Conservation (phyloP, 2,888 invertebrate genomes). For the Priocnemis perturbator region DNA sequence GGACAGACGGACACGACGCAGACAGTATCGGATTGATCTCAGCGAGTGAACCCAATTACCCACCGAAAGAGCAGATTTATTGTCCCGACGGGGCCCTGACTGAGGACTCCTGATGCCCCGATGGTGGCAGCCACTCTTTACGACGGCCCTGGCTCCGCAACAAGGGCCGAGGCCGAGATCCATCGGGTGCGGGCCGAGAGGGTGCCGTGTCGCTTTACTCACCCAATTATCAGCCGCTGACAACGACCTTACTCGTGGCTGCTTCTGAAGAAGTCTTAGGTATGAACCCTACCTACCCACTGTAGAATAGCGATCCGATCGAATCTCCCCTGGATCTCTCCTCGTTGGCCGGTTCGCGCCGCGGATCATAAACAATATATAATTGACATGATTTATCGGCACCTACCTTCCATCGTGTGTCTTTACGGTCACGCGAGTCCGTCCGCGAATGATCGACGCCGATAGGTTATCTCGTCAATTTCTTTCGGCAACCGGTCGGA, state of each 20-base stretch:
- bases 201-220: slow-evolving; percentile 69
- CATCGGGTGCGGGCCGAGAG: slow-evolving; percentile 47
- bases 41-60: slow-evolving; percentile 75
- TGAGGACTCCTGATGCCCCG: slow-evolving; percentile 67
- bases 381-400: slow-evolving; percentile 71
- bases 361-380: slow-evolving; percentile 71
- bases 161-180: slow-evolving; percentile 49
- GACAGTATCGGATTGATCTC: slow-evolving; percentile 75
- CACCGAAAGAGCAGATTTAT: slow-evolving; percentile 73
- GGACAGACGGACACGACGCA: slow-evolving; percentile 71
- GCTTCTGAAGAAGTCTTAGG: slow-evolving; percentile 40
- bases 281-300: slow-evolving; percentile 27
- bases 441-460: slow-evolving; percentile 38
- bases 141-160: slow-evolving; percentile 55
- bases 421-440: slow-evolving; percentile 8
- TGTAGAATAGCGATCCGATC: slow-evolving; percentile 10
- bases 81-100: slow-evolving; percentile 66
- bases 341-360: slow-evolving; percentile 6
- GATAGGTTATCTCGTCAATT: slow-evolving; percentile 40
- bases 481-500: slow-evolving; percentile 1
- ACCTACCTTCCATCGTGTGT: not conserved
- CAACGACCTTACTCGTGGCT: slow-evolving; percentile 55
- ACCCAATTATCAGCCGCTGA: slow-evolving; percentile 72
- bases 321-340: slow-evolving; percentile 2
- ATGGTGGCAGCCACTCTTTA: slow-evolving; percentile 69